Base-by-base conservation (phyloP, 2,797 vertebrate genomes). In the Poeciliopsis infans region DNA sequence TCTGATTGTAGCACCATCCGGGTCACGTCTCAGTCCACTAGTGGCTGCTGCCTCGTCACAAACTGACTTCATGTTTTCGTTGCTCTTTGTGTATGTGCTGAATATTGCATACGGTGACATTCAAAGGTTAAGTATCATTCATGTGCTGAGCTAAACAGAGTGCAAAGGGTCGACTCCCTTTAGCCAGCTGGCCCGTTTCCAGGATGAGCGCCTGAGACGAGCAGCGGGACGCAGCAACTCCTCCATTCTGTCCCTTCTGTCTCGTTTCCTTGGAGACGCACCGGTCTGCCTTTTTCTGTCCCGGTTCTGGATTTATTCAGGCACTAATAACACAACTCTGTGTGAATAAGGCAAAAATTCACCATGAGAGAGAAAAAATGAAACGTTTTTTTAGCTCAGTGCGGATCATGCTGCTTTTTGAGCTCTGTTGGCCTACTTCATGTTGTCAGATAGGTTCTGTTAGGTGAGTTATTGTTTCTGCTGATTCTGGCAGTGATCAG, bases 71-170 rank as follows among this genome's bases (percentile, higher is more conserved):
- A 33, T 71, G 64, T 74, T 70, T 36, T 13, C 2, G 2, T 23
- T 0, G 55, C 64, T 77, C 4, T 76, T 25, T 61, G 28, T 64
- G 51, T 72, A 57, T 61, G 70, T 45, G 53, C 73, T 36, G 33
- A 71, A 55, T 57, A 57, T 77, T 61, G 4, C 41, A 74, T 77
- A 47, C 69, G 51, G 43, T 79, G 78, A 80, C 78, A 83, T 82
- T 68, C 61, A 82, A 53, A 82, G 84, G 79, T 82, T 82, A 82
- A 79, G 82, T 88, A 39, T 81, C 78, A 85, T 80, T 81, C 51
- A 75, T 72, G 73, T 69, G n/a, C 64, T 51, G 47, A 82, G 43
- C 79, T 76, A 49, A 57, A 36, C 75, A 51, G 72, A 33, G 66
- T 79, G 74, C 64, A 23, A 47, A 71, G 77, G 74, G 59, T 77